Percentiles rank a stretch among this genome's conserved stretches.
Conservation (phyloP, 2,113 vertebrate species). For the Lagopus leucura region DNA sequence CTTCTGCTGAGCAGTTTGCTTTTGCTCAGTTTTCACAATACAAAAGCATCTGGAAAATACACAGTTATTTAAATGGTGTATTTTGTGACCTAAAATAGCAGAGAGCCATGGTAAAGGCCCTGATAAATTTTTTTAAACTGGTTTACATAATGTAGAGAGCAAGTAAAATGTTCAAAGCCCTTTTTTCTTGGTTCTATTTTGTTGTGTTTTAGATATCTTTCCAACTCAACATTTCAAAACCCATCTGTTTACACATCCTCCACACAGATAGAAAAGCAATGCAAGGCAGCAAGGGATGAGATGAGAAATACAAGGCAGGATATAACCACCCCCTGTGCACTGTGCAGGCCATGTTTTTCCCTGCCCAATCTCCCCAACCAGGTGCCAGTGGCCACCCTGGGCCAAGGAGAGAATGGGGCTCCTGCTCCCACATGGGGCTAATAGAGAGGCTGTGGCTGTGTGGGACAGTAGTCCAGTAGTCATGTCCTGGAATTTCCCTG, state of each 20-base stretch:
- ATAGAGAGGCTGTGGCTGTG: neutral
- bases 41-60: neutral
- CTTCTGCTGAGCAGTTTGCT: neutral
- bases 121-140: neutral
- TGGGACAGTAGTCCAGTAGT: neutral
- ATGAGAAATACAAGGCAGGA: neutral
- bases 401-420: neutral
- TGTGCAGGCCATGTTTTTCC: accelerated
- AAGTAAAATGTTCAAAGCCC: neutral
- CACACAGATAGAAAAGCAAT: neutral
- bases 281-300: neutral
- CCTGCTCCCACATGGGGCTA: accelerated
- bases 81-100: neutral
- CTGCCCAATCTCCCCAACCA: neutral
- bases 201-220: neutral
- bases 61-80: neutral
- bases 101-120: neutral
- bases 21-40: neutral
- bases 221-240: conserved; percentile 9
- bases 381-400: accelerated
- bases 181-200: neutral
- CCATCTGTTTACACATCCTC: conserved; percentile 16
- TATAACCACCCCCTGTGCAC: accelerated
- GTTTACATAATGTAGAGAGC: neutral
- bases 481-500: neutral